Base-by-base conservation (phyloP, 1,140 invertebrate species). In the Drosophila subobscura region DNA sequence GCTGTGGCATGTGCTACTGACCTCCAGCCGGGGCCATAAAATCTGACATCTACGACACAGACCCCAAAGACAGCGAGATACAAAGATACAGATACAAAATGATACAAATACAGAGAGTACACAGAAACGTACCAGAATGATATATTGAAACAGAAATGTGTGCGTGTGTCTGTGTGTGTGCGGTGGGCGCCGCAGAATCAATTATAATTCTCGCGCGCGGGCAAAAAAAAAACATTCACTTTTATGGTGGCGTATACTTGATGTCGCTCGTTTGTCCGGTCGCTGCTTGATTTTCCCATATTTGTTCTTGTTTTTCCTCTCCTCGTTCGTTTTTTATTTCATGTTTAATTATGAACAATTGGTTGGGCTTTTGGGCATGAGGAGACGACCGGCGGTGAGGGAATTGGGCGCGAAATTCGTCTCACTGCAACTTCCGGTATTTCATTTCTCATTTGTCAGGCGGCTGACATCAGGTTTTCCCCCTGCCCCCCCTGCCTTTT, bases 171-270 rank as follows among this genome's bases (percentile, higher is more conserved):
- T 7, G 12, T 37, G 44, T 41, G 7, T 16, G 27, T 54, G 33
- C 29, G 22, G 64, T 80, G 79, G 74, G 75, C 71, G 75, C 71
- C 77, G 33, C 10, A 12, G 33, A 37, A 77, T 85, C 83, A 81
- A 75, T 77, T 86, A 85, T 81, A 77, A 79, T 84, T 72, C 76
- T 56, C 68, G 58, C 74, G 53, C 51, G 50, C 58, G 16, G 16
- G 50, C 54, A 37, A 8, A 57, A n/a, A 57, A 50, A 53, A 72
- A 80, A 64, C 63, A 79, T 80, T 72, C 51, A 60, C 83, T 81
- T 86, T 86, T 88, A 88, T 67, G 83, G 78, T 81, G 83, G 74
- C 81, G 81, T 86, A 88, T 86, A 88, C 81, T 86, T 88, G 81
- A 86, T 85, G 83, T 68, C 46, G 50, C 25, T 51, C 44, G 55